A percentile compares a stretch with the other conserved stretches of the same genome.
These are phyloP conservation scores for Chymomyza procnemis DNA, from an alignment of 2,888 invertebrate species.

Conservation along the genomic window DNA sequence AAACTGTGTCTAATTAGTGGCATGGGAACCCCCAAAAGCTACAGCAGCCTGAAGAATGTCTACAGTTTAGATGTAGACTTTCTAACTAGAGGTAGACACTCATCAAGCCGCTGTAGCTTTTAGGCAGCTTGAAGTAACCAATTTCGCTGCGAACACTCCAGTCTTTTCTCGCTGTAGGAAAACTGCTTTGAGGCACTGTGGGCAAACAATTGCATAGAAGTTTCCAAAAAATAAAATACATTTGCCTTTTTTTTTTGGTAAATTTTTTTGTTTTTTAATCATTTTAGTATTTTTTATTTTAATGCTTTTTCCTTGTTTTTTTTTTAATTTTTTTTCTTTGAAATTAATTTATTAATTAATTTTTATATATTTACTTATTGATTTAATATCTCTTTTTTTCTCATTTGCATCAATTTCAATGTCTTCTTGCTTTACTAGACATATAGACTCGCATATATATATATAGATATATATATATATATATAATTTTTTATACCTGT, in stretches of 20 bases:
- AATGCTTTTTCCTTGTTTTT: constrained; percentile 21
- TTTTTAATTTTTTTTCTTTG: constrained; percentile 19
- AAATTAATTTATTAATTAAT: constrained; percentile 66
- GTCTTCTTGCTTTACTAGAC: constrained; percentile 16
- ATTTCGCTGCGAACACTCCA: too few relatives aligned
- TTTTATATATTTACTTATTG: constrained; percentile 50
- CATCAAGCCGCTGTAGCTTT: too few relatives aligned
- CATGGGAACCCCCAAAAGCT: too few relatives aligned
- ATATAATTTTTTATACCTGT: constrained; percentile 11
- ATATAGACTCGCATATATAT: constrained; percentile 24
- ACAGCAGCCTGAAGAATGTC: too few relatives aligned
- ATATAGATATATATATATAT: constrained; percentile 22
- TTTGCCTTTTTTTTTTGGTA: constrained; percentile 13
- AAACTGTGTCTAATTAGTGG: too few relatives aligned
- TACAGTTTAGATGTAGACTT: too few relatives aligned
- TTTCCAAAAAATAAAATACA: neutral
- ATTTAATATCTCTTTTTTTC: constrained; percentile 56
- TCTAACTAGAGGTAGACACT: too few relatives aligned
- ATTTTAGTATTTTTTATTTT: constrained; percentile 27
- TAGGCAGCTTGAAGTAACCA: too few relatives aligned
- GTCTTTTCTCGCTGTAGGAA: neutral
- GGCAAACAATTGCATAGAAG: neutral
- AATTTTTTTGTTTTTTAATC: constrained; percentile 28
- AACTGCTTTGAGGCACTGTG: too few relatives aligned
- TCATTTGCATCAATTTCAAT: constrained; percentile 5